Evolutionary conservation across 2,113 vertebrate genomes (phyloP).

Genomic region (Gorilla gorilla): DNA sequence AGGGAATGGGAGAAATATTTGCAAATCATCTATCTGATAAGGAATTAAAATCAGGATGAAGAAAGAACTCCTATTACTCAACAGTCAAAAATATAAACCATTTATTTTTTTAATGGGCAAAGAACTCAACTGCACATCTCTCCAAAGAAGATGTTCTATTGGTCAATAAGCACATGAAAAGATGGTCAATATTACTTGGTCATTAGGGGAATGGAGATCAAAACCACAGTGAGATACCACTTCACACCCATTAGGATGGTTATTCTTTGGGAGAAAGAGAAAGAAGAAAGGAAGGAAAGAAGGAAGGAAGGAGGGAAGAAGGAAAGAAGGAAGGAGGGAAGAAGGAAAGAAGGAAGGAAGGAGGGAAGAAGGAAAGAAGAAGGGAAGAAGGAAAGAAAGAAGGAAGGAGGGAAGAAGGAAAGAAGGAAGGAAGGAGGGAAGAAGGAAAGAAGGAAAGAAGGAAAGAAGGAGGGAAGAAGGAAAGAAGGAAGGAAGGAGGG

Average conservation of each 20-base stretch:
- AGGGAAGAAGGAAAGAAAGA: too few relatives aligned
- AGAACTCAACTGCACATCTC: background rate
- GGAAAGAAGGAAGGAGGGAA: rapidly evolving
- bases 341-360: background rate
- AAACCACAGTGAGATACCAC: background rate
- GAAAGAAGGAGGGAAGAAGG: too few relatives aligned
- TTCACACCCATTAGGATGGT: background rate
- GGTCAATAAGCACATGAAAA: background rate
- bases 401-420: too few relatives aligned
- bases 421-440: rapidly evolving
- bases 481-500: too few relatives aligned
- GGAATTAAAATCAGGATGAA: background rate
- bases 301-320: too few relatives aligned
- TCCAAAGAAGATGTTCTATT: background rate
- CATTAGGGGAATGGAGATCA: background rate
- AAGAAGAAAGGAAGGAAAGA: background rate
- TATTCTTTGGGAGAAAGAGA: background rate
- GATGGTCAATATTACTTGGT: background rate
- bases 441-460: too few relatives aligned
- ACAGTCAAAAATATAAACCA: background rate
- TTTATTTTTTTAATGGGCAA: background rate
- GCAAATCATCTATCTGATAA: background rate
- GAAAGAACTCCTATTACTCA: background rate
- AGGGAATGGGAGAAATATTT: background rate
- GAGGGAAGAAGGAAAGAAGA: background rate